phyloP scores from a whole-genome alignment of 2,113 vertebrate species.

The Malurus cyaneus region DNA sequence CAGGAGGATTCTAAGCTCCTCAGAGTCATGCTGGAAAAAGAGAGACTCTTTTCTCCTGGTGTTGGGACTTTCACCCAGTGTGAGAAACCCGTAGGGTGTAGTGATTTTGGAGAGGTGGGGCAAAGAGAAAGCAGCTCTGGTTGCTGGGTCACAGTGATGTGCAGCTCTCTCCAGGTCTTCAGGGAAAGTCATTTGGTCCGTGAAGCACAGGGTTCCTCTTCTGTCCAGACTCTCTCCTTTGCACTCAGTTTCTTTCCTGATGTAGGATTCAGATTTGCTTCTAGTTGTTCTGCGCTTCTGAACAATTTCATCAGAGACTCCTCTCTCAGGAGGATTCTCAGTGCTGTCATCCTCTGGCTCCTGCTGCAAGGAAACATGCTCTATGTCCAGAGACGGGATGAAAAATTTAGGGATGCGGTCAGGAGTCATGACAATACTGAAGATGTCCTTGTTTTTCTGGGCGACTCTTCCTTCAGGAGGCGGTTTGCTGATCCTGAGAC shows the following conservation, averaged over 20 bases:
- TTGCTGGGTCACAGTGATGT: slow-evolving; percentile 54
- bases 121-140: slow-evolving; percentile 61
- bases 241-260: neutral
- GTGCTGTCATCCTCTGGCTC: neutral
- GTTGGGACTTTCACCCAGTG: slow-evolving; percentile 65
- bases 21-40: slow-evolving; percentile 64
- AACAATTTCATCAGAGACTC: neutral
- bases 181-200: neutral
- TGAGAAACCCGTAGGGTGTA: slow-evolving; percentile 61
- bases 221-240: neutral
- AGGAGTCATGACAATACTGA: slow-evolving; percentile 70
- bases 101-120: slow-evolving; percentile 71
- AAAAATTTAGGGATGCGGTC: slow-evolving; percentile 74
- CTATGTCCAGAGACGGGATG: slow-evolving; percentile 66
- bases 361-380: neutral
- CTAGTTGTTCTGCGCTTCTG: neutral
- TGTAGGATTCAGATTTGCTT: slow-evolving; percentile 38
- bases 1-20: slow-evolving; percentile 24
- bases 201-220: slow-evolving; percentile 13
- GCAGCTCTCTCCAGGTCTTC: slow-evolving; percentile 12
- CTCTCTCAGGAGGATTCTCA: neutral
- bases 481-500: slow-evolving; percentile 29
- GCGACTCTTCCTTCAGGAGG: neutral
- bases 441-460: slow-evolving; percentile 51
- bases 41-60: slow-evolving; percentile 70